A percentile compares a stretch with the other conserved stretches of the same genome.
phyloP scores from a whole-genome alignment of 2,113 vertebrate species.

The Diphyllodes magnificus region DNA sequence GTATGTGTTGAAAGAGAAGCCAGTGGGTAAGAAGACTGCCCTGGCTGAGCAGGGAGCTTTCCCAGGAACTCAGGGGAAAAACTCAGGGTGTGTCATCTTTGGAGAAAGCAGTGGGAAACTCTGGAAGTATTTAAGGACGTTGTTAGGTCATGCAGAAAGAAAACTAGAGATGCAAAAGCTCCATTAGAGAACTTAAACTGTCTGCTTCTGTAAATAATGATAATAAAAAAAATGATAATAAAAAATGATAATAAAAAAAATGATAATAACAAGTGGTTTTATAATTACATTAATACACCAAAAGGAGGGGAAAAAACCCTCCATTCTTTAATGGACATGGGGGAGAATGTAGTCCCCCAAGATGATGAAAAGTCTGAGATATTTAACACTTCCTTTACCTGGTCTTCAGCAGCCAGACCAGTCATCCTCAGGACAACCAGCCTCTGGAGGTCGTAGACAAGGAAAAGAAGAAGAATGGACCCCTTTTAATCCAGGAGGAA shows the following conservation, averaged over 20 bases:
- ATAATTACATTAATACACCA: background rate
- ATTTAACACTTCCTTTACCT: background rate
- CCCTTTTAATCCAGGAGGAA: background rate
- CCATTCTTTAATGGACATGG: background rate
- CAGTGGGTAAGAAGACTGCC: background rate
- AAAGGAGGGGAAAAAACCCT: background rate
- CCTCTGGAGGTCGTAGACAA: background rate
- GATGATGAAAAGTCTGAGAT: background rate
- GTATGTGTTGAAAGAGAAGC: rapidly evolving
- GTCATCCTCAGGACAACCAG: background rate
- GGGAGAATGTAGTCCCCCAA: background rate
- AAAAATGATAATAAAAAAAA: background rate
- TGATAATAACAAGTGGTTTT: background rate
- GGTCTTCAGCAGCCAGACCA: background rate
- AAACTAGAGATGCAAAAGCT: background rate
- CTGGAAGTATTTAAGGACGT: background rate
- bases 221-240: too few relatives aligned
- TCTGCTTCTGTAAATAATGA: background rate
- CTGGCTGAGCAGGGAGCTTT: background rate
- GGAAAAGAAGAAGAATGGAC: background rate
- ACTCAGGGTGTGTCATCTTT: background rate
- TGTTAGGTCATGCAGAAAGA: background rate
- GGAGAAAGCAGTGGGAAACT: background rate
- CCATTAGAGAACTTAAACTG: background rate
- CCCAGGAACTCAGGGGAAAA: background rate